These are phyloP conservation scores for Deilephila elpenor DNA, from an alignment of 2,888 invertebrate species.

Conservation along the genomic window DNA sequence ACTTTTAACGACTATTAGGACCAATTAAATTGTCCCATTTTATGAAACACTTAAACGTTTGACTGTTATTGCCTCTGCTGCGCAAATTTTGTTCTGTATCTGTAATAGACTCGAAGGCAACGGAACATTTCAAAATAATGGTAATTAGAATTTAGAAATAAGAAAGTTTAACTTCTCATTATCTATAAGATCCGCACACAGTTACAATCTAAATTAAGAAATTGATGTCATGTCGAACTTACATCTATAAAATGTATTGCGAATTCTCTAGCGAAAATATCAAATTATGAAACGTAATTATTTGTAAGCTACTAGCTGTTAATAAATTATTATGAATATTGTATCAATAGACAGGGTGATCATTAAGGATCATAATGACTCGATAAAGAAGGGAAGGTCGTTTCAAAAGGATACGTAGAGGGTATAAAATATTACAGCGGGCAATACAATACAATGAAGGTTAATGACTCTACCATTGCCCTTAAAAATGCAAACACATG, in stretches of 20 bases:
- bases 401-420: background rate
- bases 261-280: too few relatives aligned
- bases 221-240: too few relatives aligned
- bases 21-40: slow-evolving; percentile 22
- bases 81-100: background rate
- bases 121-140: background rate
- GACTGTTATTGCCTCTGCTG: slow-evolving; percentile 9
- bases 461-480: slow-evolving; percentile 7
- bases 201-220: background rate
- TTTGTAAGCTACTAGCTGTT: too few relatives aligned
- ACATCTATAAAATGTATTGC: too few relatives aligned
- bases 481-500: background rate
- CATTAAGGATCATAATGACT: slow-evolving; percentile 9
- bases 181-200: background rate
- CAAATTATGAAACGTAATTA: too few relatives aligned
- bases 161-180: background rate
- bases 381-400: background rate
- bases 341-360: background rate
- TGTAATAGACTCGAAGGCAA: background rate
- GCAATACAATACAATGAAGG: background rate
- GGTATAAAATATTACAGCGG: slow-evolving; percentile 1
- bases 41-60: slow-evolving; percentile 9
- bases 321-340: too few relatives aligned
- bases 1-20: slow-evolving; percentile 1
- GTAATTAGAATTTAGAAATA: background rate